Percentiles rank a stretch among this genome's conserved stretches.
phyloP scores from a whole-genome alignment of 2,797 vertebrate genomes.

The Notoglanidium macrostoma region DNA sequence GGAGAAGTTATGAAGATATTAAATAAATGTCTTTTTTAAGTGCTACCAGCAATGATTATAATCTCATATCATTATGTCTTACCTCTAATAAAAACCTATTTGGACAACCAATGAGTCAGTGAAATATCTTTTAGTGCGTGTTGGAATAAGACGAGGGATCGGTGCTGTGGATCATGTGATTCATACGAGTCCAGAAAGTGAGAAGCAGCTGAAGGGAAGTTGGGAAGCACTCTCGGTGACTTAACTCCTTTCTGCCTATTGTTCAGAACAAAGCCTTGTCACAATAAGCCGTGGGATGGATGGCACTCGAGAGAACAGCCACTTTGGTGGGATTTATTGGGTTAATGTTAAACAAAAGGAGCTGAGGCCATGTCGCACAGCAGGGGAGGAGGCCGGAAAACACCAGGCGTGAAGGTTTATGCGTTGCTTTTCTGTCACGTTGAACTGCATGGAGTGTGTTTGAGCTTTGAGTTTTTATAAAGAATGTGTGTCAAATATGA shows the following conservation, averaged over 20 bases:
- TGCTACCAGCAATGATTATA: neutral
- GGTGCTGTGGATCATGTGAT: constrained; percentile 26
- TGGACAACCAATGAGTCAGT: neutral
- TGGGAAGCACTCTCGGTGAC: constrained; percentile 53
- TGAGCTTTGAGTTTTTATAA: too few relatives aligned
- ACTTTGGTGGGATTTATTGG: constrained; percentile 61
- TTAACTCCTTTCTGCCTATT: constrained; percentile 59
- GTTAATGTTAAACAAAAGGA: constrained; percentile 59
- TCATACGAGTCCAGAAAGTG: constrained; percentile 34
- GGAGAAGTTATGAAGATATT: neutral
- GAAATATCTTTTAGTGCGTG: neutral
- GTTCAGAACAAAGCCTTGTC: constrained; percentile 57
- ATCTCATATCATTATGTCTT: neutral
- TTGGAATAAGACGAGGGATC: constrained; percentile 20
- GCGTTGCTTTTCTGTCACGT: neutral
- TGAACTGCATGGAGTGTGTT: neutral
- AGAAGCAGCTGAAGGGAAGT: constrained; percentile 43
- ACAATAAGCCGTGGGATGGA: constrained; percentile 59
- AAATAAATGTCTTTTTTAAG: neutral
- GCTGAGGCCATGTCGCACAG: constrained; percentile 53
- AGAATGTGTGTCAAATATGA: neutral
- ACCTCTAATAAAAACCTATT: neutral
- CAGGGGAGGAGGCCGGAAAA: constrained; percentile 48
- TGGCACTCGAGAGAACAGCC: constrained; percentile 56
- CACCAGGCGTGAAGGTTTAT: constrained; percentile 38